Percentiles rank a stretch among this genome's conserved stretches.
These are phyloP conservation scores for Phania funesta DNA, from an alignment of 2,888 invertebrate genomes.

Conservation along the genomic window DNA sequence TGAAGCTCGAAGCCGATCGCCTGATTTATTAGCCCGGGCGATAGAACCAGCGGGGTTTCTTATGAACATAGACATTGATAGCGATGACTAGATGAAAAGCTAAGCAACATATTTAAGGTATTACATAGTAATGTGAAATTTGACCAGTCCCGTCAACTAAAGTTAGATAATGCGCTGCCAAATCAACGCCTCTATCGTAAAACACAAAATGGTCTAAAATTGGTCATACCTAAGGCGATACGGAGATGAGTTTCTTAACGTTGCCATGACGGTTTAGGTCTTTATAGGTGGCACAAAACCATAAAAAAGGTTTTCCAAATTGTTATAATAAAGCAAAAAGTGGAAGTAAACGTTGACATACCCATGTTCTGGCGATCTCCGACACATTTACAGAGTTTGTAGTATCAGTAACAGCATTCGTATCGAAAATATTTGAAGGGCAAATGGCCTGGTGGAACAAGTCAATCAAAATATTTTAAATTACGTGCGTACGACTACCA, in stretches of 20 bases:
- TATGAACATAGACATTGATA: not conserved
- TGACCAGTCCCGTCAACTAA: not conserved
- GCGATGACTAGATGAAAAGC: not conserved
- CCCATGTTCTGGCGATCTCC: not conserved
- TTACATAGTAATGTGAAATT: not conserved
- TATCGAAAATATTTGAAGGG: not conserved
- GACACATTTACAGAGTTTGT: not conserved
- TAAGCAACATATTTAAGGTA: not conserved
- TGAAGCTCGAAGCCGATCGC: conserved; percentile 44
- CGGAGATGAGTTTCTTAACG: not conserved
- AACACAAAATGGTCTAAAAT: not conserved
- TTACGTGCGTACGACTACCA: not conserved
- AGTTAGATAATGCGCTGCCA: not conserved
- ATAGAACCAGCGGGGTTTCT: conserved; percentile 25
- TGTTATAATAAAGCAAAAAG: not conserved
- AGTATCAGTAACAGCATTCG: not conserved
- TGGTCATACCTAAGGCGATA: not conserved
- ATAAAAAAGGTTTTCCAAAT: not conserved
- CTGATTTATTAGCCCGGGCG: conserved; percentile 1
- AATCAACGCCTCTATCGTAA: not conserved
- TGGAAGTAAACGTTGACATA: not conserved
- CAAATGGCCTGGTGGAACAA: not conserved
- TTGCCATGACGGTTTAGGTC: not conserved
- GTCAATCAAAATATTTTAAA: not conserved
- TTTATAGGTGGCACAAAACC: not conserved